A percentile compares a stretch with the other conserved stretches of the same genome.
Conservation (phyloP, 2,888 invertebrate species). For the Megamerina dolium region DNA sequence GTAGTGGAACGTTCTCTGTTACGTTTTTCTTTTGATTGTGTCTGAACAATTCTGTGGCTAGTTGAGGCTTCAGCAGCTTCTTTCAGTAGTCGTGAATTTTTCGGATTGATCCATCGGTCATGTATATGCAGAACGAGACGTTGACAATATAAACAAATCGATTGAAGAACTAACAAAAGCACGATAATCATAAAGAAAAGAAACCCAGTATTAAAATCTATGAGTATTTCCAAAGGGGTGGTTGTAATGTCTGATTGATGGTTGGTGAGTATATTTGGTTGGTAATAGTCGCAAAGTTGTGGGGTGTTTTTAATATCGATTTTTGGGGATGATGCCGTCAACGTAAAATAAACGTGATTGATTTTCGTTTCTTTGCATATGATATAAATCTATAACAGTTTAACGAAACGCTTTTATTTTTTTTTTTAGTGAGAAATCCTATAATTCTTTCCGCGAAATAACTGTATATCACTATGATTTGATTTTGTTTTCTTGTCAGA, state of each 20-base stretch:
- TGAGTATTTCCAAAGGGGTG: constrained; percentile 10
- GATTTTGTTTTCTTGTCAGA: no score
- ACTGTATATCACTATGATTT: no score
- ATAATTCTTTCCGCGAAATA: no score
- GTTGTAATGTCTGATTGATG: not conserved
- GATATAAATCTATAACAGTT: no score
- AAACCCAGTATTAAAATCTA: not conserved
- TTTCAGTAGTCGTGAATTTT: constrained; percentile 41
- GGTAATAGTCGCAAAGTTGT: constrained; percentile 12
- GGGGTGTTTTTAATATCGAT: constrained; percentile 6
- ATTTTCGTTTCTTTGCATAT: no score
- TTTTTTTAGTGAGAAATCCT: no score
- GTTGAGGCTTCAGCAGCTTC: constrained; percentile 39
- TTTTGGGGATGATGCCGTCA: no score
- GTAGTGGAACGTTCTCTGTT: constrained; percentile 4
- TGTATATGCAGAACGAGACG: constrained; percentile 44
- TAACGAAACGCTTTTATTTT: no score
- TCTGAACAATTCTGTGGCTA: not conserved
- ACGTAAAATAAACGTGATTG: no score
- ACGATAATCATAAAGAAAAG: constrained; percentile 47
- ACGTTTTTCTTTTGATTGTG: not conserved
- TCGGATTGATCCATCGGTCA: constrained; percentile 47
- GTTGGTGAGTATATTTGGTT: not conserved
- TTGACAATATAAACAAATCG: constrained; percentile 48
- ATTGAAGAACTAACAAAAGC: constrained; percentile 46